Evolutionary conservation across 2,888 invertebrate genomes (phyloP).

Genomic region (Tachina lurida): DNA sequence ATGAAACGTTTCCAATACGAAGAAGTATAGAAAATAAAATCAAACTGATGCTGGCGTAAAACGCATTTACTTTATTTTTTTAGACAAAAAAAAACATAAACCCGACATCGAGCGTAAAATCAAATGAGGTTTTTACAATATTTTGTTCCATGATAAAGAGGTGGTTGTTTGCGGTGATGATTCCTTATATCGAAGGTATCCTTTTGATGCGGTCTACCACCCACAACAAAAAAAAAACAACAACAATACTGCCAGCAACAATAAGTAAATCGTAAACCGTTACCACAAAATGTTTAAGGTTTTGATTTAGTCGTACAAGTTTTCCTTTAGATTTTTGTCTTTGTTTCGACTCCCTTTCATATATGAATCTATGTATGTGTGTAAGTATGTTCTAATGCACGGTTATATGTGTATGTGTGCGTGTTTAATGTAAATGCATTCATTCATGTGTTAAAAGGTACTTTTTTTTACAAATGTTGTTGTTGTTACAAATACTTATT

Average conservation of each 20-base stretch:
- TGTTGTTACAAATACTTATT: conserved; percentile 51
- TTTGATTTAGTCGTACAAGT: conserved; percentile 71
- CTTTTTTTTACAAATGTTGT: conserved; percentile 67
- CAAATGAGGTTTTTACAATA: conserved; percentile 61
- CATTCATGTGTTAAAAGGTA: conserved; percentile 74
- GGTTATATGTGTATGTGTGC: conserved; percentile 3
- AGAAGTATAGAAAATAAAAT: conserved; percentile 35
- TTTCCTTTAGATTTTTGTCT: conserved; percentile 41
- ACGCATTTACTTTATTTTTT: conserved; percentile 30
- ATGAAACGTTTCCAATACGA: conserved; percentile 61
- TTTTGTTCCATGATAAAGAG: conserved; percentile 1
- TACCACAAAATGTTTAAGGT: conserved; percentile 74
- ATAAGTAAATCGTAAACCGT: conserved; percentile 70
- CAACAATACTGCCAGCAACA: conserved; percentile 7
- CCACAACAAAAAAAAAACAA: conserved; percentile 60
- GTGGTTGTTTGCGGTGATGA: conserved; percentile 58
- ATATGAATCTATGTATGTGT: conserved; percentile 6
- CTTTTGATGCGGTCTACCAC: conserved; percentile 72
- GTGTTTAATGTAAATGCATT: conserved; percentile 65
- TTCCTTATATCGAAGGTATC: conserved; percentile 23
- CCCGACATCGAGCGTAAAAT: conserved; percentile 63
- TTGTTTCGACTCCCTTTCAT: conserved; percentile 8
- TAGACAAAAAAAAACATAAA: conserved; percentile 20
- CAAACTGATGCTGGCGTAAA: conserved; percentile 32
- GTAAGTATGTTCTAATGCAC: conserved; percentile 3